These are phyloP conservation scores for Crypturellus tataupa DNA, from an alignment of 2,797 vertebrate genomes.

Conservation along the genomic window DNA sequence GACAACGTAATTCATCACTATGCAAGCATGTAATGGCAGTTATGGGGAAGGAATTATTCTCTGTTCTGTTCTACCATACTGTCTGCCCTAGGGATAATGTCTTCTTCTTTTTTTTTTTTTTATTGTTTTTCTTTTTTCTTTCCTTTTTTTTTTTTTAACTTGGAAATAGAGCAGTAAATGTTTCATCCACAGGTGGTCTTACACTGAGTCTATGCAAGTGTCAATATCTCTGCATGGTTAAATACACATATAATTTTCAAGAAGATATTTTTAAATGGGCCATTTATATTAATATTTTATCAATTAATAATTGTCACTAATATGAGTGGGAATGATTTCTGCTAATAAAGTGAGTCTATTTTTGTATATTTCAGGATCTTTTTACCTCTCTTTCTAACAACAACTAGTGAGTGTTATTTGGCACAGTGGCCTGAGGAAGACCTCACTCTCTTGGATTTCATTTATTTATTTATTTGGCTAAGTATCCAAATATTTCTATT, in stretches of 20 bases:
- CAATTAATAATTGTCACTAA: neutral
- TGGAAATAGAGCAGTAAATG: neutral
- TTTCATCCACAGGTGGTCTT: neutral
- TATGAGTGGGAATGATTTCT: neutral
- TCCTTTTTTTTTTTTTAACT: neutral
- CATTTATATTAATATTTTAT: neutral
- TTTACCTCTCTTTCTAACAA: neutral
- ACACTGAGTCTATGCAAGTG: neutral
- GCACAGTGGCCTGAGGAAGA: neutral
- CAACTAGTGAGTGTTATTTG: neutral
- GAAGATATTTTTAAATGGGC: neutral
- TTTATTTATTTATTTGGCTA: neutral
- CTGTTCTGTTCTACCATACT: neutral
- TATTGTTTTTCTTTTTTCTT: accelerated
- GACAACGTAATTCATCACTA: neutral
- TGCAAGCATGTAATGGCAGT: neutral
- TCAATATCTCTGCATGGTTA: neutral
- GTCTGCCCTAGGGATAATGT: neutral
- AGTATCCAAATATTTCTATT: accelerated
- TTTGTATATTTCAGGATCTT: neutral
- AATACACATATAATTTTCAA: neutral
- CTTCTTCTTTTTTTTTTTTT: neutral
- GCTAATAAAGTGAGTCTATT: neutral
- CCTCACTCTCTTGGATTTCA: neutral
- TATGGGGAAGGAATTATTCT: neutral